Percentiles rank a stretch among this genome's conserved stretches.
These are phyloP conservation scores for Leptopilina clavipes DNA, from an alignment of 1,140 invertebrate species.

Conservation along the genomic window DNA sequence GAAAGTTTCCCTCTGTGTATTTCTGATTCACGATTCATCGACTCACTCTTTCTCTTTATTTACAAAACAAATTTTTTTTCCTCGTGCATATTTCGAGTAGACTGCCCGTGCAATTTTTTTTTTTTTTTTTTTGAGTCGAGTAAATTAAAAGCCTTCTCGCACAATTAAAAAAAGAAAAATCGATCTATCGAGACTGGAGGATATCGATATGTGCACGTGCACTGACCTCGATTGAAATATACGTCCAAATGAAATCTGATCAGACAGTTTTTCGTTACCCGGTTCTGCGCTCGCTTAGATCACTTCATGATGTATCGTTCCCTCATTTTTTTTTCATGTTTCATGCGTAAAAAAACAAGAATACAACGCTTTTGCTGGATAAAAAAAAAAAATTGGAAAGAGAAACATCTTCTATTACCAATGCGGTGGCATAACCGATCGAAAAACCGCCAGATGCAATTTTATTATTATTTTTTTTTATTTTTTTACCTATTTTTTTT, in stretches of 20 bases:
- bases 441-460: slow-evolving; percentile 26
- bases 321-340: slow-evolving; percentile 25
- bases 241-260: slow-evolving; percentile 62
- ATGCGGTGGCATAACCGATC: slow-evolving; percentile 20
- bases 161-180: not conserved
- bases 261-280: slow-evolving; percentile 52
- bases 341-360: not conserved
- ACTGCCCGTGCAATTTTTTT: slow-evolving; percentile 28
- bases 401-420: slow-evolving; percentile 27
- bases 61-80: not conserved
- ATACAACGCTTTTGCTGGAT: not conserved
- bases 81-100: not conserved
- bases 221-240: slow-evolving; percentile 60
- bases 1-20: no score
- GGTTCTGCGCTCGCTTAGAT: slow-evolving; percentile 36
- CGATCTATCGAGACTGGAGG: slow-evolving; percentile 6
- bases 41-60: not conserved
- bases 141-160: no score
- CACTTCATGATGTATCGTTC: slow-evolving; percentile 41
- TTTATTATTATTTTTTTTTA: not conserved
- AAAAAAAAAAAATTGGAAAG: not conserved
- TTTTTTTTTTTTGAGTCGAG: no score
- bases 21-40: not conserved
- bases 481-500: slow-evolving; percentile 6
- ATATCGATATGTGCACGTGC: slow-evolving; percentile 47